Evolutionary conservation across 2,113 vertebrate species (phyloP).

Genomic region (Plecotus auritus): DNA sequence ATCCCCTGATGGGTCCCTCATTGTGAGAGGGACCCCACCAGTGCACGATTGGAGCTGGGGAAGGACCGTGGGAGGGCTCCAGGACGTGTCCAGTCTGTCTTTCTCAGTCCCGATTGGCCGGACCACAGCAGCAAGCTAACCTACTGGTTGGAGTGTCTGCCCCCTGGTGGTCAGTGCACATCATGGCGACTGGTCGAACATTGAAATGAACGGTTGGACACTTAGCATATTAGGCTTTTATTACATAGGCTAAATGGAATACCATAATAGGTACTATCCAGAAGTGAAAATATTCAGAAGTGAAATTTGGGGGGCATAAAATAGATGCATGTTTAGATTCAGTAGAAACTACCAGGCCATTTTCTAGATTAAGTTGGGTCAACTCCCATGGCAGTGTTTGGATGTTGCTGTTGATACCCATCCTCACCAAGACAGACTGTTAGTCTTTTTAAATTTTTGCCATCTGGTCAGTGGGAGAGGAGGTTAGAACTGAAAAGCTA

Average conservation of each 20-base stretch:
- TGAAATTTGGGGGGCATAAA: background rate
- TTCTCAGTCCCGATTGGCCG: too few relatives aligned
- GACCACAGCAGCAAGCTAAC: too few relatives aligned
- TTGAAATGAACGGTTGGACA: too few relatives aligned
- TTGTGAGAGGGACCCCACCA: too few relatives aligned
- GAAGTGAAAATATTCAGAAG: background rate
- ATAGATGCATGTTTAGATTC: background rate
- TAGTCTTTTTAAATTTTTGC: background rate
- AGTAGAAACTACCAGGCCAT: background rate
- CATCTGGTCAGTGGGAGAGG: background rate
- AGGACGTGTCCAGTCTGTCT: too few relatives aligned
- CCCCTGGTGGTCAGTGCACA: too few relatives aligned
- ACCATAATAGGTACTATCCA: background rate
- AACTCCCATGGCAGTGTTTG: background rate
- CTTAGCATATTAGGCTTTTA: background rate
- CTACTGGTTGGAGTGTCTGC: too few relatives aligned
- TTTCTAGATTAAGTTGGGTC: background rate
- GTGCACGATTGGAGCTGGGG: too few relatives aligned
- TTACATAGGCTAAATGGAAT: background rate
- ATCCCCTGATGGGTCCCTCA: too few relatives aligned
- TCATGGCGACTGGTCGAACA: too few relatives aligned
- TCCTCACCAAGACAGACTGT: background rate
- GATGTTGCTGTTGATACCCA: background rate
- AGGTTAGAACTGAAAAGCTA: background rate
- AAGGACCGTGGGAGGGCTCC: too few relatives aligned